These are phyloP conservation scores for Liodrosophila aerea DNA, from an alignment of 2,888 invertebrate genomes.

Conservation along the genomic window DNA sequence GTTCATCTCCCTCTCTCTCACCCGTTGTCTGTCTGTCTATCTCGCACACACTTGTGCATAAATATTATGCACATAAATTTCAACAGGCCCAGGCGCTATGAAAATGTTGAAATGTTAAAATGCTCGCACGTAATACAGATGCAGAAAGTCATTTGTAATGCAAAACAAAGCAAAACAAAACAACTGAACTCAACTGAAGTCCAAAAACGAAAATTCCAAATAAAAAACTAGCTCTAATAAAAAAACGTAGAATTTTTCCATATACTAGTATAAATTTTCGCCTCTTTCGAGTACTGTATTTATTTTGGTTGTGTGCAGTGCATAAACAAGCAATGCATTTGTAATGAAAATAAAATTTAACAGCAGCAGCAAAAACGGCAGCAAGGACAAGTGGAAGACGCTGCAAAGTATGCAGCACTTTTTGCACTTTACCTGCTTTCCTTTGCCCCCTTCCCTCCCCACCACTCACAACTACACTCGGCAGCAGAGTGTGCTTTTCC, in stretches of 20 bases:
- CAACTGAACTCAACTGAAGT: constrained; percentile 26
- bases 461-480: constrained; percentile 6
- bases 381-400: constrained; percentile 62
- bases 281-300: constrained; percentile 26
- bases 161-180: constrained; percentile 52
- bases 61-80: constrained; percentile 72
- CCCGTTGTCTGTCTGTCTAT: neutral
- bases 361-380: constrained; percentile 32
- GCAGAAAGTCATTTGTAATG: constrained; percentile 61
- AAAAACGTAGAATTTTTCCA: neutral
- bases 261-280: neutral
- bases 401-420: constrained; percentile 67
- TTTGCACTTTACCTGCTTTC: constrained; percentile 29
- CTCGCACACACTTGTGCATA: neutral
- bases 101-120: constrained; percentile 70
- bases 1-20: no score
- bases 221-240: constrained; percentile 1
- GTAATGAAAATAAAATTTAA: constrained; percentile 68
- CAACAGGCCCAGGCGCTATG: constrained; percentile 58
- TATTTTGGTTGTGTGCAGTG: constrained; percentile 46
- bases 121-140: constrained; percentile 59
- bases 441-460: neutral
- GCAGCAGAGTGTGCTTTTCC: neutral
- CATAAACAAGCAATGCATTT: constrained; percentile 62
- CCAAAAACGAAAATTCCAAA: constrained; percentile 26